Conservation (phyloP, 1,140 invertebrate genomes). For the Drosophila elegans region DNA sequence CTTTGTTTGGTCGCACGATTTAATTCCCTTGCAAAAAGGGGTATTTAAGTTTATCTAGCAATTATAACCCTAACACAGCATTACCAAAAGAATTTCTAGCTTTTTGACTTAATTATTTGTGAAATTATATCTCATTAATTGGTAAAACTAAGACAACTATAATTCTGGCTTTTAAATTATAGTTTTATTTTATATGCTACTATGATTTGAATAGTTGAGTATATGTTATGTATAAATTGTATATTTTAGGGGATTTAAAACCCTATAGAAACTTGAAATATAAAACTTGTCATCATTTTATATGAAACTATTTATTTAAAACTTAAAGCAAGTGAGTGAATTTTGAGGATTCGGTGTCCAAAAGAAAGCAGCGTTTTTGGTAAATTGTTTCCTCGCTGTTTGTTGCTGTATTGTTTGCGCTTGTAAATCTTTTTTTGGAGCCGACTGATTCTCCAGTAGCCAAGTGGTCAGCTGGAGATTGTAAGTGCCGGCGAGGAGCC, state of each 20-base stretch:
- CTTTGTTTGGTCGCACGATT: not conserved
- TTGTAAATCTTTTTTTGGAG: constrained; percentile 14
- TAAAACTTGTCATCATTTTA: too few relatives aligned
- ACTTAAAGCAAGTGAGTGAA: not conserved
- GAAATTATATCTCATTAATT: too few relatives aligned
- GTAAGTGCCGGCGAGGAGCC: not conserved
- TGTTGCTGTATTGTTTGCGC: constrained; percentile 8
- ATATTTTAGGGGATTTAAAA: too few relatives aligned
- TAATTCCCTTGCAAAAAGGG: not conserved
- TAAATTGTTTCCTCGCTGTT: not conserved
- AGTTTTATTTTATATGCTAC: too few relatives aligned
- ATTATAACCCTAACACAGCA: not conserved
- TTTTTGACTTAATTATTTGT: too few relatives aligned
- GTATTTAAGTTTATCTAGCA: not conserved
- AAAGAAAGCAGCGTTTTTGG: not conserved
- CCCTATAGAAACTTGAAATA: too few relatives aligned
- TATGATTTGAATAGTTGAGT: too few relatives aligned
- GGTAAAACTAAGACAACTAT: too few relatives aligned
- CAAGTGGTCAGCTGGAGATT: constrained; percentile 30
- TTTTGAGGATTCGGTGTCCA: not conserved
- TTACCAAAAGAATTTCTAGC: too few relatives aligned
- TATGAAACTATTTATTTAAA: too few relatives aligned
- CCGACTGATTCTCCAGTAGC: constrained; percentile 1
- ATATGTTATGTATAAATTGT: too few relatives aligned
- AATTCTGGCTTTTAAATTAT: too few relatives aligned